Evolutionary conservation across 2,888 invertebrate species (phyloP), one percentile per base, ranked within the genome.

Genomic region (Acleris emargana): DNA sequence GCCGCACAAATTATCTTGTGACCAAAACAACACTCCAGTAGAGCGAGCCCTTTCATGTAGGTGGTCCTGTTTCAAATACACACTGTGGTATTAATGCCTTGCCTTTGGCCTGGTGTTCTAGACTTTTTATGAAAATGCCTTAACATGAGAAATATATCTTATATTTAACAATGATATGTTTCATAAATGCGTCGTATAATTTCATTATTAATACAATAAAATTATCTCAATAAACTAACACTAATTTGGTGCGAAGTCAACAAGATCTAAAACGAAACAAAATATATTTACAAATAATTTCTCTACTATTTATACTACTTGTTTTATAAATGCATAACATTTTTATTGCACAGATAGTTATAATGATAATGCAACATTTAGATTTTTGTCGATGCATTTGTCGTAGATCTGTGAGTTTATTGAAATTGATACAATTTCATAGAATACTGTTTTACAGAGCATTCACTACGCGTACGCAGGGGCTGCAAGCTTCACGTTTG

Each of bases 401-500:
- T n/a, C 38, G 38, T 38, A 38, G 38, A 13, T 45, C 28, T 45
- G 51, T 25, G 54, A 18, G 43, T 50, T 55, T 54, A 66, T 60
- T 61, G 66, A 66, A 66, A 66, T 66, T 66, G 66, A 66, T 66
- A 66, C 66, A 66, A 66, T 66, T 57, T 66, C 66, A 61, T 52
- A 54, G 38, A 66, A 66, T 66, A 66, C 61, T 66, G 66, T 28
- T 66, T 20, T 50, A 43, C 18, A 45, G 43, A n/a, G n/a, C 45
- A 7, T 45, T 45, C 5, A n/a, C 17, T 45, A 17, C 57, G 57
- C 45, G 45, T 43, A 28, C 57, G 9, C 16, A 5, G 22, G 45
- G 25, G n/a, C 7, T 18, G 16, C 22, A 20, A 22, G 18, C 20
- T 50, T 18, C 13, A 18, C 17, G 7, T 50, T 22, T 22, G 20